phyloP scores from a whole-genome alignment of 2,797 vertebrate genomes.

The Enteromius radiatus region DNA sequence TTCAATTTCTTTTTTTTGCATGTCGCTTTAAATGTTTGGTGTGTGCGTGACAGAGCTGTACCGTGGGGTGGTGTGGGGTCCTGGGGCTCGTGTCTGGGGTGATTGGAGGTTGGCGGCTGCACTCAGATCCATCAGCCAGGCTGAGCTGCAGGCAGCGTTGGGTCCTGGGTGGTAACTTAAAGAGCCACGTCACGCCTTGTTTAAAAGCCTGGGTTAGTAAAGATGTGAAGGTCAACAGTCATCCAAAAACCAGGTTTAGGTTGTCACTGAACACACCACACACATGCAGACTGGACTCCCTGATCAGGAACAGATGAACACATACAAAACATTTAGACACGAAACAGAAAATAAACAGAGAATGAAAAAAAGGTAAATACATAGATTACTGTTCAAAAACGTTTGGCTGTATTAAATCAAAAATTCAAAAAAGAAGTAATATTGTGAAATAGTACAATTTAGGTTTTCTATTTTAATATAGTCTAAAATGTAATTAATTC shows the following conservation, averaged over 20 bases:
- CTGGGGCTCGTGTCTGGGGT: constrained; percentile 30
- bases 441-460: too few species aligned
- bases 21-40: constrained; percentile 27
- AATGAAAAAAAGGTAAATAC: background rate
- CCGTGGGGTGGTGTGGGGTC: constrained; percentile 24
- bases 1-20: constrained; percentile 19
- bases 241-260: constrained; percentile 52
- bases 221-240: constrained; percentile 56
- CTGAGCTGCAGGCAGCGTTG: constrained; percentile 41
- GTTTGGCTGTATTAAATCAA: background rate
- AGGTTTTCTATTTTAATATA: too few species aligned
- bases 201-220: constrained; percentile 48
- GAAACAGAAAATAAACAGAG: background rate
- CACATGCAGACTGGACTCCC: constrained; percentile 38
- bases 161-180: constrained; percentile 63
- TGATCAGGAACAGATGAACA: constrained; percentile 12
- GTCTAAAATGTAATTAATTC: too few species aligned
- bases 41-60: constrained; percentile 33
- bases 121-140: constrained; percentile 49
- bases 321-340: background rate
- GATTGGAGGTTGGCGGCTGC: constrained; percentile 31
- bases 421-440: background rate
- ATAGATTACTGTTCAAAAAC: background rate
- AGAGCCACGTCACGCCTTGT: constrained; percentile 53
- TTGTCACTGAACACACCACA: constrained; percentile 40